Conservation (phyloP, 2,888 invertebrate genomes). For the Nebria brevicollis region DNA sequence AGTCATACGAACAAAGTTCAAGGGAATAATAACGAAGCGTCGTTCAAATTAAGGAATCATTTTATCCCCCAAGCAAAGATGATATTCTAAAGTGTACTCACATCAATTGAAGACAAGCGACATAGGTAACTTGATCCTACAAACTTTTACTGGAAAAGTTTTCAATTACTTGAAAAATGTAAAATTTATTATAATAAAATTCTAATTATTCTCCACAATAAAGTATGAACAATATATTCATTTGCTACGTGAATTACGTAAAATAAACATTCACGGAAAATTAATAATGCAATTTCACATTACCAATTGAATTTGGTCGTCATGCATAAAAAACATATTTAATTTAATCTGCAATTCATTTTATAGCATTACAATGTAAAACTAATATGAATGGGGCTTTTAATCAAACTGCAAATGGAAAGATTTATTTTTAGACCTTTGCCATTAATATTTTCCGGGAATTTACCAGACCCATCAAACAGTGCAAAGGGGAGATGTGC, state of each 20-base stretch:
- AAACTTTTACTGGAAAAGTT: no score
- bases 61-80: conserved; percentile 16
- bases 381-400: background rate
- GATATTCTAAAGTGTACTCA: background rate
- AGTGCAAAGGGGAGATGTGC: background rate
- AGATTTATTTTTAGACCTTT: background rate
- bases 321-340: background rate
- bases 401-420: background rate
- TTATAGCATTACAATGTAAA: background rate
- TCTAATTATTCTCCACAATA: no score
- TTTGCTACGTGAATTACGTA: no score
- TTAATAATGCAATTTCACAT: background rate
- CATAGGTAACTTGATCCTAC: background rate
- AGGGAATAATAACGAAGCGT: conserved; percentile 22
- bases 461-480: conserved; percentile 10
- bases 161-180: no score
- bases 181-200: no score
- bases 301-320: background rate
- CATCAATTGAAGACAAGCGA: background rate
- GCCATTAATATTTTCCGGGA: conserved; percentile 25
- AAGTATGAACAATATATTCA: no score
- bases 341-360: background rate
- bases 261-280: no score
- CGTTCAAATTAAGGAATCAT: conserved; percentile 33
- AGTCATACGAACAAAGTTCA: conserved; percentile 11